phyloP scores from a whole-genome alignment of 2,888 invertebrate species.

The Dyspetes luteomarginatus region DNA sequence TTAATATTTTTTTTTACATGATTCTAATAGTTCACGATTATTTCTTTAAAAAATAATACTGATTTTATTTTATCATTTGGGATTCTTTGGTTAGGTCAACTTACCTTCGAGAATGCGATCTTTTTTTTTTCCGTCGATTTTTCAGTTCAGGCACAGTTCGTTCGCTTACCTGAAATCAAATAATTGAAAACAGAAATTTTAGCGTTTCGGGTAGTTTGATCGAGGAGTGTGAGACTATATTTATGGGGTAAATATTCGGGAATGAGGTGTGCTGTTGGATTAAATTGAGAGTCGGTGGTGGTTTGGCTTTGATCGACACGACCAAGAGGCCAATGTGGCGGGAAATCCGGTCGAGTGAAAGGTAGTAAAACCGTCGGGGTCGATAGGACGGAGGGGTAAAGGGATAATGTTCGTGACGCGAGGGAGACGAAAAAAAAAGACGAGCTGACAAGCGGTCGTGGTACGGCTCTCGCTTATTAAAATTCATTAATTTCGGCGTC shows the following conservation, averaged over 20 bases:
- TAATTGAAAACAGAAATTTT: not conserved
- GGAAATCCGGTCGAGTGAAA: slow-evolving; percentile 45
- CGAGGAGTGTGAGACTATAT: not conserved
- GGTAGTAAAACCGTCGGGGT: slow-evolving; percentile 61
- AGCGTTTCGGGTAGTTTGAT: not conserved
- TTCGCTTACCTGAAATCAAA: slow-evolving; percentile 61
- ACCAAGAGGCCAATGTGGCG: slow-evolving; percentile 46
- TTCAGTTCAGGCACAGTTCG: not conserved
- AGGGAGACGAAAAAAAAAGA: slow-evolving; percentile 61
- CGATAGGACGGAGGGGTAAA: slow-evolving; percentile 55
- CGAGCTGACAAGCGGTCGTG: slow-evolving; percentile 59
- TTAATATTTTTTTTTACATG: too few relatives aligned
- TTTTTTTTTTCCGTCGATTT: not conserved
- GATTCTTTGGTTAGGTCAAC: not conserved
- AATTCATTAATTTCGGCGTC: slow-evolving; percentile 82
- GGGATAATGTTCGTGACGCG: slow-evolving; percentile 37
- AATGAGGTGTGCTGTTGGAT: slow-evolving; percentile 12
- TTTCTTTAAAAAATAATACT: not conserved
- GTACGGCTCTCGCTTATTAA: slow-evolving; percentile 78
- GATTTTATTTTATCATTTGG: not conserved
- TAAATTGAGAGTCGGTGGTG: slow-evolving; percentile 14
- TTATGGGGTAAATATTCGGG: slow-evolving; percentile 19
- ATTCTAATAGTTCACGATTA: not conserved
- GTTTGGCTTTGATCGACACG: slow-evolving; percentile 48
- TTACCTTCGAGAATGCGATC: slow-evolving; percentile 40